phyloP scores from a whole-genome alignment of 2,797 vertebrate genomes.

The Smutsia gigantea region DNA sequence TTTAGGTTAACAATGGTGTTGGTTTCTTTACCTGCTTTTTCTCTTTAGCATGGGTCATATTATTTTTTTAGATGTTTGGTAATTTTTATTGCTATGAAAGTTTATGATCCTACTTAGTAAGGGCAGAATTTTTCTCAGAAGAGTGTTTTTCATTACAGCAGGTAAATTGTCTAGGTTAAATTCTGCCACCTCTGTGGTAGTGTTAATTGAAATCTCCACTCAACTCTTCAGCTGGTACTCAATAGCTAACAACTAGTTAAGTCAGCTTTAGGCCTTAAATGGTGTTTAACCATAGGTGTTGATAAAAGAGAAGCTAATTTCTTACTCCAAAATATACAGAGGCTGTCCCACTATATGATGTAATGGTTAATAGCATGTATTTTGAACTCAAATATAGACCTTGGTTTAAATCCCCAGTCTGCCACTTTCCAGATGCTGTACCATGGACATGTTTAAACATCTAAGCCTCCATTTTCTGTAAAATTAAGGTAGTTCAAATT shows the following conservation, averaged over 20 bases:
- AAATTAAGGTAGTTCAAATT: constrained; percentile 4
- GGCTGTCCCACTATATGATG: background rate
- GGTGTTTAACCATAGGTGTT: background rate
- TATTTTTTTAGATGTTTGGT: background rate
- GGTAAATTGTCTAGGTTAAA: background rate
- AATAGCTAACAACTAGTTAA: background rate
- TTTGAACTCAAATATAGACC: background rate
- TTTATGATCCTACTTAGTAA: background rate
- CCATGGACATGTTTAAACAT: background rate
- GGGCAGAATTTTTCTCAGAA: background rate
- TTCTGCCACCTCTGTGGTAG: background rate
- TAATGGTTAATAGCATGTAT: background rate
- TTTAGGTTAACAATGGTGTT: background rate
- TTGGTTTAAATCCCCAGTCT: background rate
- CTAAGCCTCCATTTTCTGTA: background rate
- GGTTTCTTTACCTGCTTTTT: background rate
- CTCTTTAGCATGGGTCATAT: background rate
- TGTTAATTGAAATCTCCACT: background rate
- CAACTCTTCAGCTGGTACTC: background rate
- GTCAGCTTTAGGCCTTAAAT: background rate
- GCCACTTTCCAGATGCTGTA: background rate
- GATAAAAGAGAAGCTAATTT: background rate
- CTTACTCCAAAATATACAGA: background rate
- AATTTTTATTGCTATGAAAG: background rate
- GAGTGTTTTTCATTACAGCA: background rate